These are phyloP conservation scores for Coremacera marginata DNA, from an alignment of 2,888 invertebrate species.

Conservation along the genomic window DNA sequence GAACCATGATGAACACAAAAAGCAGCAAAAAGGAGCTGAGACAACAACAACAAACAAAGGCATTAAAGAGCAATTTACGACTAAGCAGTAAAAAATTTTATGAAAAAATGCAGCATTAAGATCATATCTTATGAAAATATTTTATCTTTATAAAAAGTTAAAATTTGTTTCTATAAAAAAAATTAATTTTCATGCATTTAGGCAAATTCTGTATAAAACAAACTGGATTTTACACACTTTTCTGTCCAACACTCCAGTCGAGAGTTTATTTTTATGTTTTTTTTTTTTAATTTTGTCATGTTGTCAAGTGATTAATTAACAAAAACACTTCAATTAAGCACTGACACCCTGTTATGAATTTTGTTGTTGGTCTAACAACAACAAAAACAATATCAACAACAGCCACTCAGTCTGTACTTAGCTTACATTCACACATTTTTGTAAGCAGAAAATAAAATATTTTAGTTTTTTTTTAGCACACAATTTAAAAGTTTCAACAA, in stretches of 20 bases:
- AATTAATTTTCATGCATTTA: too few species aligned
- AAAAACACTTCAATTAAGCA: neutral
- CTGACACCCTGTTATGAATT: neutral
- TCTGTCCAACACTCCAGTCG: neutral
- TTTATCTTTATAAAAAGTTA: too few species aligned
- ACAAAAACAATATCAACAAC: neutral
- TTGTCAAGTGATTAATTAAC: neutral
- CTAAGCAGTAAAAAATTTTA: neutral
- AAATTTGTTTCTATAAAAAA: too few species aligned
- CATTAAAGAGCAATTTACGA: neutral
- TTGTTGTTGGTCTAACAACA: neutral
- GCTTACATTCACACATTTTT: neutral
- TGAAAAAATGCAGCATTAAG: neutral
- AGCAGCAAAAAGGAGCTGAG: neutral
- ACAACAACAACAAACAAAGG: neutral
- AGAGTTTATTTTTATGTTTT: neutral
- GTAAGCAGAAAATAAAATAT: too few species aligned
- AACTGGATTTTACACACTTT: neutral
- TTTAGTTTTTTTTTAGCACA: neutral
- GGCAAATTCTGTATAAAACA: too few species aligned
- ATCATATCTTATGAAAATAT: neutral
- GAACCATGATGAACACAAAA: neutral
- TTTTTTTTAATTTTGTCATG: neutral
- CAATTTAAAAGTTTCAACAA: conserved; percentile 3
- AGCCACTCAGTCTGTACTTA: neutral